Percentiles rank a stretch among this genome's conserved stretches.
These are phyloP conservation scores for Cydia pomonella DNA, from an alignment of 1,140 invertebrate genomes.

Conservation along the genomic window DNA sequence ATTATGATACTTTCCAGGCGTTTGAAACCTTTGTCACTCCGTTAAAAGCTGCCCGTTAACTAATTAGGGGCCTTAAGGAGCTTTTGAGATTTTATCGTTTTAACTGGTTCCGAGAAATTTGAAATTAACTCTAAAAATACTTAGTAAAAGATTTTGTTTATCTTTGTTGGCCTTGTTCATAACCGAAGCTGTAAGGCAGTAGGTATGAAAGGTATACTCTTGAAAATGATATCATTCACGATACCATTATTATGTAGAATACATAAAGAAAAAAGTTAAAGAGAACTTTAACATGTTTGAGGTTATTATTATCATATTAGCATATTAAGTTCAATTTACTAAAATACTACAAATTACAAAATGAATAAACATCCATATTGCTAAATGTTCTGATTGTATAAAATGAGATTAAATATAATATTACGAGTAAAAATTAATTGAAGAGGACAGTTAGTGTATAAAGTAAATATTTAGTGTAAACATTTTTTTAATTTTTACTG, in stretches of 20 bases:
- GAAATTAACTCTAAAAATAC: constrained; percentile 11
- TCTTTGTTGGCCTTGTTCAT: neutral
- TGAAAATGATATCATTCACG: too few species aligned
- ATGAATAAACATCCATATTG: neutral
- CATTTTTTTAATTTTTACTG: too few species aligned
- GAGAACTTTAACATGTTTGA: too few species aligned
- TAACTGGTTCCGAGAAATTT: constrained; percentile 38
- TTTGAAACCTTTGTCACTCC: constrained; percentile 43
- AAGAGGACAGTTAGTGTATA: too few species aligned
- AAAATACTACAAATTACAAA: neutral
- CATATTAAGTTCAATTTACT: neutral
- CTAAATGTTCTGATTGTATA: too few species aligned
- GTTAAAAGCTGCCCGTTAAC: constrained; percentile 58
- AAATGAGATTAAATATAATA: too few species aligned
- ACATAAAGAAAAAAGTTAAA: neutral
- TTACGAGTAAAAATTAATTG: too few species aligned
- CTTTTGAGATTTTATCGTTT: constrained; percentile 49
- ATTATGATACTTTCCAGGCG: neutral
- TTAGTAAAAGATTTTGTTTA: constrained; percentile 7
- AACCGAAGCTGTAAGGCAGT: neutral
- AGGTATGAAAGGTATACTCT: neutral
- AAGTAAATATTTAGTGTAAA: too few species aligned
- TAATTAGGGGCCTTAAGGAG: constrained; percentile 49
- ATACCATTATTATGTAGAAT: neutral
- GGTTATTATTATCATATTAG: too few species aligned